Conservation (phyloP, 2,888 invertebrate genomes). For the Sceliomorpha sp. region DNA sequence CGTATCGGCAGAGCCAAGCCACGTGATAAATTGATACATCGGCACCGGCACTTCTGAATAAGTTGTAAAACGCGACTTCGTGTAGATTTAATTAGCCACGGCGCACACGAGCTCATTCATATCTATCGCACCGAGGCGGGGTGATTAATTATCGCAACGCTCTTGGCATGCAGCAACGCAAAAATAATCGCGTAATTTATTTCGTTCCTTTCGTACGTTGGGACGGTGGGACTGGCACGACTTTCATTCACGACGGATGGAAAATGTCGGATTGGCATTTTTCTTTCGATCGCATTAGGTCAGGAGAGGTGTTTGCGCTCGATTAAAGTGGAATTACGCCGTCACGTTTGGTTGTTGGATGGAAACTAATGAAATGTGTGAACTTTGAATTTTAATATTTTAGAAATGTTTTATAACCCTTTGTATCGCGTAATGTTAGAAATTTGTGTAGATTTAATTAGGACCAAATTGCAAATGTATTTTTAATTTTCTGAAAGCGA, state of each 20-base stretch:
- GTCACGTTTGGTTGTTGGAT: conserved; percentile 19
- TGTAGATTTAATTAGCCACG: conserved; percentile 36
- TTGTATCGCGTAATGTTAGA: no score
- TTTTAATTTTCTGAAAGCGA: no score
- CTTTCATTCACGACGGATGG: conserved; percentile 21
- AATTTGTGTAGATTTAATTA: no score
- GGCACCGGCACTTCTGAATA: conserved; percentile 27
- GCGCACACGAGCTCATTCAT: conserved; percentile 22
- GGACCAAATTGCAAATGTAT: no score
- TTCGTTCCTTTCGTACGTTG: conserved; percentile 17
- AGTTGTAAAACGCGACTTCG: conserved; percentile 37
- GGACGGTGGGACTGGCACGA: conserved; percentile 8
- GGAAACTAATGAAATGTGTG: conserved; percentile 23
- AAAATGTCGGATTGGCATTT: conserved; percentile 26
- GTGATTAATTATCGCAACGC: conserved; percentile 55
- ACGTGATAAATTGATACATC: conserved; percentile 38
- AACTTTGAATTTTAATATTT: no score
- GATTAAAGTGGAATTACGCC: conserved; percentile 11
- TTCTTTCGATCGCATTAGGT: conserved; percentile 27
- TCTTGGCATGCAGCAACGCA: conserved; percentile 48
- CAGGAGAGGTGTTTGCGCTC: conserved; percentile 17
- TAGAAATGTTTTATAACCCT: no score
- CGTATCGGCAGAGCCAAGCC: conserved; percentile 3
- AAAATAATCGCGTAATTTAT: conserved; percentile 52
- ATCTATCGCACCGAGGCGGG: conserved; percentile 28